Evolutionary conservation across 2,113 vertebrate genomes (phyloP), one percentile per base, ranked within the genome.

Genomic region (Taurulus bubalis): DNA sequence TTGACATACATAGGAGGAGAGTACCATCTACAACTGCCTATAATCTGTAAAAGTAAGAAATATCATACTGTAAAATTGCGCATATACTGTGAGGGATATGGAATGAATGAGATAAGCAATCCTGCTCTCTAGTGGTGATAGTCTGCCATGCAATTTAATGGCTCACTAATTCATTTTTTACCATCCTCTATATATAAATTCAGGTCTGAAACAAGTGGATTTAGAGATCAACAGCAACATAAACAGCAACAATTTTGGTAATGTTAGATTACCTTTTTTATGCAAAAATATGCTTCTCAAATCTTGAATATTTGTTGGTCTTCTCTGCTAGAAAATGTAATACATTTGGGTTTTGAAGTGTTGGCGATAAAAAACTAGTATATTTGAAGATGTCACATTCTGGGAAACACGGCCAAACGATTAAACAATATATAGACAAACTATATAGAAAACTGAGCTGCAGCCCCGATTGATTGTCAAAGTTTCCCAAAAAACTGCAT

Each of bases 81-180:
- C 4, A 53, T 24, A 8, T 26, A 6, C 3, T 55, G 14, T 24
- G 51, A 42, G 24, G 8, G 20, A 60, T 40, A 24, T 2, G 8
- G 8, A 68, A 20, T 8, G 11, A 18, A 82, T 83, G 4, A 73
- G 16, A 82, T 83, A 49, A 79, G 10, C 82, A 90, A 88, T 20
- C 24, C 65, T 90, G 91, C 89, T 0, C 84, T 83, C 91, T 88
- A 85, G 89, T 91, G 91, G 82, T 24, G 8, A 82, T 5, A 26
- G 0, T 51, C 6, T 64, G 47, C 47, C 14, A 10, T 75, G 58
- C 66, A 78, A 9, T 5, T 55, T 32, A 24, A 11, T 38, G 22
- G n/a, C 24, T 51, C 26, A 1, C n/a, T 34, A 36, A 8, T 7
- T 24, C 2, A 18, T 28, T 3, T 34, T 38, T 24, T 28, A n/a